These are phyloP conservation scores for Euthynnus affinis DNA, from an alignment of 2,797 vertebrate species.

Conservation along the genomic window DNA sequence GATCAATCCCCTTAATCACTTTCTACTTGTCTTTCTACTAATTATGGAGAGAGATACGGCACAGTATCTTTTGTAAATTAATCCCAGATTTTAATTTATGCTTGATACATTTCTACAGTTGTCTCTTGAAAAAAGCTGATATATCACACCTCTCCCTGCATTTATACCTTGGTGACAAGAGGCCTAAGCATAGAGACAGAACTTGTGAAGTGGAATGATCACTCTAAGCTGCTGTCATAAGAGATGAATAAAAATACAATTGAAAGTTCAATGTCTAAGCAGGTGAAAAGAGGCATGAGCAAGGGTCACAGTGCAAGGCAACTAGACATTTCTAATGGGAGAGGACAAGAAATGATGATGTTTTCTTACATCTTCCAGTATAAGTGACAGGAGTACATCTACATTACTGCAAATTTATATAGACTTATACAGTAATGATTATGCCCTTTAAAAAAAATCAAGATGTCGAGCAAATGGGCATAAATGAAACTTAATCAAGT, in stretches of 20 bases:
- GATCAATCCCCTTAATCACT: background rate
- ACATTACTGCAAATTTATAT: background rate
- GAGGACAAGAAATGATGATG: background rate
- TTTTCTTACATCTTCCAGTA: background rate
- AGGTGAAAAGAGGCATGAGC: background rate
- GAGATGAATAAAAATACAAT: background rate
- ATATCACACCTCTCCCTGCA: background rate
- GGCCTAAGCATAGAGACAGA: background rate
- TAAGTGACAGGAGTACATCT: background rate
- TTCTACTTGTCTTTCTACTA: background rate
- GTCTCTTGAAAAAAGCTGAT: conserved; percentile 4
- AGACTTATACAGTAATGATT: too few species aligned
- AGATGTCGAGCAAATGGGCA: too few species aligned
- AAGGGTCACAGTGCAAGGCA: background rate
- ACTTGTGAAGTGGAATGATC: background rate
- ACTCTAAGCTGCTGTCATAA: background rate
- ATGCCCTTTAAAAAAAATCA: background rate
- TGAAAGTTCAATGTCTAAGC: background rate
- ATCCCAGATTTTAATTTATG: conserved; percentile 3
- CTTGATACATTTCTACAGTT: background rate
- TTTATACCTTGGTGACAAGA: background rate
- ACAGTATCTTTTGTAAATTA: background rate
- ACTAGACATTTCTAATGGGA: background rate
- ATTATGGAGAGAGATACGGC: background rate
- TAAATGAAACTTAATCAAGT: too few species aligned